Evolutionary conservation across 2,888 invertebrate species (phyloP).

Genomic region (Sinopyrophorus schimmeli): DNA sequence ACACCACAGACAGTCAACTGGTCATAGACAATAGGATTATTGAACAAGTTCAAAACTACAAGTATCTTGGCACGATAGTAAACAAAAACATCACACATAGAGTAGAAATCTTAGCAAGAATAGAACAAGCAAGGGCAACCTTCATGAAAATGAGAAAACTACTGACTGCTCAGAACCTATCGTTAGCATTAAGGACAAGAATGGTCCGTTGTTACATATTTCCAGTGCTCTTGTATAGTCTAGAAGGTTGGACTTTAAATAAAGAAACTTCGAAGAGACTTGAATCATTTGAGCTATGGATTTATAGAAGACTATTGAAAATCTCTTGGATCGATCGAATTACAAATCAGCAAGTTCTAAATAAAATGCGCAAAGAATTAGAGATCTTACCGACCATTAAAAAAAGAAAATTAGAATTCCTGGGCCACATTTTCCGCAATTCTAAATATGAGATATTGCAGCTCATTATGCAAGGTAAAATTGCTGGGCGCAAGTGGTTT

Average conservation of each 20-base stretch:
- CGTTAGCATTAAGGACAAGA: constrained; percentile 5
- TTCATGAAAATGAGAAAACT: constrained; percentile 17
- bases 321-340: constrained; percentile 11
- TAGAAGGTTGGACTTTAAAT: constrained; percentile 17
- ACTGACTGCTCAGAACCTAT: constrained; percentile 10
- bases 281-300: constrained; percentile 21
- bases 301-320: constrained; percentile 11
- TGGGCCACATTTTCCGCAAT: too few relatives aligned
- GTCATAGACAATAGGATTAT: not conserved
- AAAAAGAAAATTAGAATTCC: too few relatives aligned
- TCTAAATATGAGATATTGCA: too few relatives aligned
- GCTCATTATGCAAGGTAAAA: too few relatives aligned
- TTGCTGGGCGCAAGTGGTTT: too few relatives aligned
- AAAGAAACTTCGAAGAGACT: constrained; percentile 10
- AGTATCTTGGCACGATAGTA: constrained; percentile 10
- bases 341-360: constrained; percentile 9
- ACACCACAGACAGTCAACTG: not conserved
- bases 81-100: constrained; percentile 7
- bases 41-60: not conserved
- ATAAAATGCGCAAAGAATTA: too few relatives aligned
- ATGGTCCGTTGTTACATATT: constrained; percentile 17
- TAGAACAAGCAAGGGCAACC: constrained; percentile 14
- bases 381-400: too few relatives aligned
- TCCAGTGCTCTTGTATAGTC: constrained; percentile 15
- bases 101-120: constrained; percentile 9